A percentile compares a stretch with the other conserved stretches of the same genome.
Conservation (phyloP, 2,113 vertebrate genomes). For the Antechinus flavipes region DNA sequence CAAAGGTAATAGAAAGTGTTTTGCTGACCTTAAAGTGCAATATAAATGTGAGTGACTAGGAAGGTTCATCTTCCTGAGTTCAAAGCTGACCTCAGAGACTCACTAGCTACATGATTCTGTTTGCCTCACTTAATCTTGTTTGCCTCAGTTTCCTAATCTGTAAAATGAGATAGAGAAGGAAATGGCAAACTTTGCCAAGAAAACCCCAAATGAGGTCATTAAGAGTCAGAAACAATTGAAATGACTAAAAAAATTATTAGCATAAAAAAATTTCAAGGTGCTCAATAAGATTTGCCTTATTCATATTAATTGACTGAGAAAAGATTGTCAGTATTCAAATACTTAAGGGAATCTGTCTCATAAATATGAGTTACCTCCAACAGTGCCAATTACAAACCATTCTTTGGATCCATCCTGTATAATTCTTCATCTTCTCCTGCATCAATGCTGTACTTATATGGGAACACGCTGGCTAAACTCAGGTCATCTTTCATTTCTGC, state of each 20-base stretch:
- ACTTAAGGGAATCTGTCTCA: background rate
- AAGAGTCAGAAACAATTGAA: no score
- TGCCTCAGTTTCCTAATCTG: background rate
- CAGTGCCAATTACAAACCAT: background rate
- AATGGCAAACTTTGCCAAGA: no score
- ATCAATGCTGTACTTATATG: background rate
- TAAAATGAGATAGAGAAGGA: background rate
- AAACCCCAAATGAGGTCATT: no score
- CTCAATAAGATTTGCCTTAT: background rate
- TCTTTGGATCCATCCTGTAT: no score
- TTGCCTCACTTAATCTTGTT: background rate
- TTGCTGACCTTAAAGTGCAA: background rate
- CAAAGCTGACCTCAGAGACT: background rate
- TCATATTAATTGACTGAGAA: background rate
- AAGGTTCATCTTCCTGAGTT: no score
- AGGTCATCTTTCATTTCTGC: background rate
- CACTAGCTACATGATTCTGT: background rate
- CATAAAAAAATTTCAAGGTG: no score
- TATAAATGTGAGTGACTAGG: background rate
- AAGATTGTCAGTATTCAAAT: background rate
- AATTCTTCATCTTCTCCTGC: background rate
- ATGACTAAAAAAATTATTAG: no score
- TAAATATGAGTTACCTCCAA: background rate
- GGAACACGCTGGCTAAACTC: background rate
- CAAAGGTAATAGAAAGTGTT: no score